These are phyloP conservation scores for Telenomus remus DNA, from an alignment of 1,140 invertebrate species.

Conservation along the genomic window DNA sequence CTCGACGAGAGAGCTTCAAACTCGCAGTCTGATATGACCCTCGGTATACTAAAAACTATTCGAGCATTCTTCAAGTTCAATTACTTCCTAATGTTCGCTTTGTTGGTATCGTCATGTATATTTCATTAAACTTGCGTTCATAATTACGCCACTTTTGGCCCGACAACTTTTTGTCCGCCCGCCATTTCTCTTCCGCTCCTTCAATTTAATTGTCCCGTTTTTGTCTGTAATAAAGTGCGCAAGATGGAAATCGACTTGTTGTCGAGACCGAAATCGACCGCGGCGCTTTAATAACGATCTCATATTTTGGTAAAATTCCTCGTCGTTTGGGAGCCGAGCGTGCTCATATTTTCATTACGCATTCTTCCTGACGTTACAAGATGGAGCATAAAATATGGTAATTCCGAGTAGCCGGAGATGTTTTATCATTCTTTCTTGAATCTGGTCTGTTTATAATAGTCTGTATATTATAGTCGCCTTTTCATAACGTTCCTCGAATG, in stretches of 20 bases:
- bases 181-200: background rate
- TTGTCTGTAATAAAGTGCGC: background rate
- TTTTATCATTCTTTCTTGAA: constrained; percentile 5
- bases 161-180: constrained; percentile 2
- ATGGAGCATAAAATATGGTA: constrained; percentile 10
- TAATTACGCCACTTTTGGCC: constrained; percentile 23
- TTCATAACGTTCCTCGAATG: no score
- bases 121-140: constrained; percentile 36
- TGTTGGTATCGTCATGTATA: constrained; percentile 31
- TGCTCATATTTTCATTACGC: constrained; percentile 18
- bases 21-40: constrained; percentile 31
- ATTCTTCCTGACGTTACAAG: constrained; percentile 5
- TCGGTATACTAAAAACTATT: constrained; percentile 29
- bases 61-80: constrained; percentile 42
- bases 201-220: background rate
- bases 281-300: constrained; percentile 20
- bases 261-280: no score
- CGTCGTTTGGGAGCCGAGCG: constrained; percentile 1
- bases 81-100: constrained; percentile 44
- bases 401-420: constrained; percentile 23
- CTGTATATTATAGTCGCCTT: background rate
- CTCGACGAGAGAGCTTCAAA: constrained; percentile 27
- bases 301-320: constrained; percentile 8
- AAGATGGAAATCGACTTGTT: background rate
- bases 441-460: constrained; percentile 29